A percentile compares a stretch with the other conserved stretches of the same genome.
Evolutionary conservation across 2,888 invertebrate species (phyloP).

Genomic region (Phortica okadai): DNA sequence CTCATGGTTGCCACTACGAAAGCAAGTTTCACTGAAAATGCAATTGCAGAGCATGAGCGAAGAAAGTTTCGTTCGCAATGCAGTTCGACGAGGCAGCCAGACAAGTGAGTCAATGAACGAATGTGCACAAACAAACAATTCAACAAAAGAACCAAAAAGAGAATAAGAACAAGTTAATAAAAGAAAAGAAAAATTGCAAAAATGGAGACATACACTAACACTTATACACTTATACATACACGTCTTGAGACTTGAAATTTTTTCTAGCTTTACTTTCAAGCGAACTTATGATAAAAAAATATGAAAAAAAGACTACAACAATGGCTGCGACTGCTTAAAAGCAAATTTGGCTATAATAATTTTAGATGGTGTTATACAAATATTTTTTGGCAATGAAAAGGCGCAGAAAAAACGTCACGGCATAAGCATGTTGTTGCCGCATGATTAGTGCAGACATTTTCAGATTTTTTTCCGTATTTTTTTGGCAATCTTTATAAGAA

Average conservation of each 20-base stretch:
- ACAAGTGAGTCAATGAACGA: neutral
- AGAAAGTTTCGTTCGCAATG: neutral
- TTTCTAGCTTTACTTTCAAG: neutral
- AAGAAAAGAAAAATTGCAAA: neutral
- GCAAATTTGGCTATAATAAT: conserved; percentile 29
- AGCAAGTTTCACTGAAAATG: neutral
- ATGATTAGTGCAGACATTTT: conserved; percentile 35
- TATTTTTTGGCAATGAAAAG: conserved; percentile 50
- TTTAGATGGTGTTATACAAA: conserved; percentile 35
- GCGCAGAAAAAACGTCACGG: neutral
- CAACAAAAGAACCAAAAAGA: conserved; percentile 14
- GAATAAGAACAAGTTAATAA: neutral
- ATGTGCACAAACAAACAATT: conserved; percentile 25
- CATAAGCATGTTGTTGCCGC: neutral
- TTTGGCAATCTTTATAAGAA: neutral
- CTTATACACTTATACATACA: neutral
- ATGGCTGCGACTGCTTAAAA: neutral
- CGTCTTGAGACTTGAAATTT: no score
- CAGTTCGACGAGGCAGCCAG: neutral
- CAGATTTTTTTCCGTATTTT: neutral
- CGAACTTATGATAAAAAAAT: neutral
- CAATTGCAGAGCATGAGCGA: neutral
- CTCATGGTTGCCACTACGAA: conserved; percentile 50
- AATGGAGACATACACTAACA: neutral
- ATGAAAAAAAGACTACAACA: neutral